Evolutionary conservation across 2,113 vertebrate species (phyloP).

Genomic region (Onychorhynchus coronatus): DNA sequence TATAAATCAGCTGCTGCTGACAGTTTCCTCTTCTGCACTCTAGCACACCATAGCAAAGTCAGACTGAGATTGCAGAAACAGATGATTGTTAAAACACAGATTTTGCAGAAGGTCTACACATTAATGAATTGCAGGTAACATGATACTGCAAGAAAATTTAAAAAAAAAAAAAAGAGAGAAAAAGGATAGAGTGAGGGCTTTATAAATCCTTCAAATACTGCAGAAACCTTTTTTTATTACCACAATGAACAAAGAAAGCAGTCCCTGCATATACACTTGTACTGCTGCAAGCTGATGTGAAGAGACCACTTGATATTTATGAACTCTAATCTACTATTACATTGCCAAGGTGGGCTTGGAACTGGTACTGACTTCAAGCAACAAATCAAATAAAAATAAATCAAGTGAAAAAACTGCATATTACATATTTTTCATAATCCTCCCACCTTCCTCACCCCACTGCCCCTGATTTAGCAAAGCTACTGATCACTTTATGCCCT

Average conservation of each 20-base stretch:
- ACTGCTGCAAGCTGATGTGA: conserved; percentile 31
- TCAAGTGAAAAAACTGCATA: not conserved
- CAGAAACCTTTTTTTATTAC: not conserved
- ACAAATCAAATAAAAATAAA: conserved; percentile 41
- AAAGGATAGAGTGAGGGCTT: not conserved
- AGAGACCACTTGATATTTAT: conserved; percentile 32
- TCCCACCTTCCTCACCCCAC: too few relatives aligned
- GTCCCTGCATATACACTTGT: not conserved
- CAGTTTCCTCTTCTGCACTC: conserved; percentile 49
- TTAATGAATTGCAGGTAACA: not conserved
- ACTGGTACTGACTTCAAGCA: not conserved
- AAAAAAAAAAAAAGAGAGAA: not conserved
- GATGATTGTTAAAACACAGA: not conserved
- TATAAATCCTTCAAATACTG: not conserved
- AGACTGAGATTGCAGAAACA: not conserved
- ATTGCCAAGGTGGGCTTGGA: not conserved
- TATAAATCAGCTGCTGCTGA: conserved; percentile 77
- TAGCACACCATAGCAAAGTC: conserved; percentile 20
- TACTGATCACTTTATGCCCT: not conserved
- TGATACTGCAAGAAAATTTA: not conserved
- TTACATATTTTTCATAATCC: not conserved
- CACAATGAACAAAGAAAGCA: not conserved
- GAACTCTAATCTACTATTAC: conserved; percentile 29
- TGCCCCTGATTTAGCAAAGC: not conserved
- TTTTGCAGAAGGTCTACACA: not conserved